A percentile compares a stretch with the other conserved stretches of the same genome.
Conservation (phyloP, 2,113 vertebrate species). For the Dendrocopos noguchii region DNA sequence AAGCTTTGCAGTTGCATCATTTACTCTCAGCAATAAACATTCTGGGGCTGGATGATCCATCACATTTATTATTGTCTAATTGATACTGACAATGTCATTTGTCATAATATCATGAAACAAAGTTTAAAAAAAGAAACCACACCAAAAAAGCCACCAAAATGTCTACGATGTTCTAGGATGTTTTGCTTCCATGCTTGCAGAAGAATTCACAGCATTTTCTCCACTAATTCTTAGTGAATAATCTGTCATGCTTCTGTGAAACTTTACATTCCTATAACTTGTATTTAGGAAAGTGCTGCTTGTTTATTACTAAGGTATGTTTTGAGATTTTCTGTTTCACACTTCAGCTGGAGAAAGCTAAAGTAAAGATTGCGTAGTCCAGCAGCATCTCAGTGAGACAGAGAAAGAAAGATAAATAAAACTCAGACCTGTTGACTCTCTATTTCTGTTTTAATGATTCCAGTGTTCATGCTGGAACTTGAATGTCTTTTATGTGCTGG, state of each 20-base stretch:
- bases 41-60: background rate
- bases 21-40: background rate
- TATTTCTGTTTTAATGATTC: constrained; percentile 18
- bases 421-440: background rate
- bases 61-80: background rate
- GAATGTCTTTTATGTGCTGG: constrained; percentile 2
- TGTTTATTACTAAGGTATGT: background rate
- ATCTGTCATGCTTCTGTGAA: background rate
- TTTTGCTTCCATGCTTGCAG: background rate
- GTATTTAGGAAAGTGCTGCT: background rate
- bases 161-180: background rate
- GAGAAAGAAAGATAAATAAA: background rate
- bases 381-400: background rate
- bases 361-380: background rate
- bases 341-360: background rate
- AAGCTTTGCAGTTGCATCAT: background rate
- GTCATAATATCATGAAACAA: background rate
- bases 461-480: constrained; percentile 27
- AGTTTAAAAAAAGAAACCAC: background rate
- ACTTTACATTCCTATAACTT: background rate
- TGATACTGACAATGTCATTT: background rate
- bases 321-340: background rate
- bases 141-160: background rate
- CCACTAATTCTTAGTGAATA: background rate
- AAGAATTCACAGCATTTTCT: background rate